phyloP scores from a whole-genome alignment of 2,888 invertebrate genomes.

The Platycheirus albimanus region DNA sequence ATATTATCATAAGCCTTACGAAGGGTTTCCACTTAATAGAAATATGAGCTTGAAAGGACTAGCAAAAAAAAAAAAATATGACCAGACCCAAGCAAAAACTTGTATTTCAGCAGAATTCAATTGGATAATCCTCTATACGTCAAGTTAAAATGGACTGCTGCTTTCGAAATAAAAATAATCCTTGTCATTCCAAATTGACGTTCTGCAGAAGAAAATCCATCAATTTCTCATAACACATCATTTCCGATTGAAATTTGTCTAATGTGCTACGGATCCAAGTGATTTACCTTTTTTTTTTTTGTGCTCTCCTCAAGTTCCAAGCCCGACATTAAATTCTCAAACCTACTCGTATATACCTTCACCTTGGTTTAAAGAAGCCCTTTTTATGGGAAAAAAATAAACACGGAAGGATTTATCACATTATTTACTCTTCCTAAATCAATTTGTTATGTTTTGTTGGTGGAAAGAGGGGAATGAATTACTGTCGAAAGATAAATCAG shows the following conservation, averaged over 20 bases:
- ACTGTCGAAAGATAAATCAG: constrained; percentile 53
- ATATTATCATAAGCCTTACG: constrained; percentile 31
- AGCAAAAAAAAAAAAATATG: background rate
- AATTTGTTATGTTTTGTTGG: constrained; percentile 12
- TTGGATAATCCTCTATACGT: constrained; percentile 40
- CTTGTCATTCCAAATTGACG: constrained; percentile 61
- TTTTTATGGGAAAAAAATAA: constrained; percentile 15
- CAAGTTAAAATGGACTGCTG: constrained; percentile 7
- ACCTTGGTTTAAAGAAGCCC: background rate
- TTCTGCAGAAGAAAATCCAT: constrained; percentile 45
- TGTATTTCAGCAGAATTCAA: constrained; percentile 37
- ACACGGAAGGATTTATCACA: constrained; percentile 15
- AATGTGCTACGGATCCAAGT: constrained; percentile 63
- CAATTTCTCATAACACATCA: constrained; percentile 67
- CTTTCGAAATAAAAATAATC: constrained; percentile 50
- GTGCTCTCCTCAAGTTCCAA: too few species aligned
- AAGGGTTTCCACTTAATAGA: constrained; percentile 13
- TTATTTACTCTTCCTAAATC: constrained; percentile 24
- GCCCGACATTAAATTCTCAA: background rate
- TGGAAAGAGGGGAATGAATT: constrained; percentile 1
- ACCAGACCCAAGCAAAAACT: background rate
- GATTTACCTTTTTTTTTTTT: constrained; percentile 31
- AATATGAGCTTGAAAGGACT: constrained; percentile 10
- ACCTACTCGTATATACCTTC: background rate
- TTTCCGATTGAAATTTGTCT: constrained; percentile 66